Percentiles rank a stretch among this genome's conserved stretches.
These are phyloP conservation scores for Trematomus loennbergii DNA, from an alignment of 2,113 vertebrate genomes.

Conservation along the genomic window DNA sequence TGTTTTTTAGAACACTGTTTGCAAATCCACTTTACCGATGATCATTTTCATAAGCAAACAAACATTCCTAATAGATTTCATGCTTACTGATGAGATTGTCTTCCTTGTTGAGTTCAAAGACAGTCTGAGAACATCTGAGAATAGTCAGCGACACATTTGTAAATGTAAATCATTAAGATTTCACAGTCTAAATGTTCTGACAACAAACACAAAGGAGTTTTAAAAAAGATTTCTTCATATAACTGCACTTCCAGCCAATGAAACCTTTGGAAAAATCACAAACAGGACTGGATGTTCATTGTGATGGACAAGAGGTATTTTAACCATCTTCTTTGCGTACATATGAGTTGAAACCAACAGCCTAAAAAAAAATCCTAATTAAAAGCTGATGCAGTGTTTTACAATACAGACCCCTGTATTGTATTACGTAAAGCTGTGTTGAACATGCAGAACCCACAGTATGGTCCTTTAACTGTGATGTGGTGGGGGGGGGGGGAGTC, in stretches of 20 bases:
- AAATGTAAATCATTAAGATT: conserved; percentile 3
- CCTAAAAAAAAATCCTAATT: neutral
- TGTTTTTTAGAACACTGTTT: neutral
- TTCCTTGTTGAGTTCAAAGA: conserved; percentile 23
- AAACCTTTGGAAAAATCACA: conserved; percentile 7
- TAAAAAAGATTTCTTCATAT: neutral
- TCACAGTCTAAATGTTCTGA: conserved; percentile 7
- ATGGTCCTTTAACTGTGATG: neutral
- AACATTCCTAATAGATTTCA: neutral
- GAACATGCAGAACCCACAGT: conserved; percentile 7
- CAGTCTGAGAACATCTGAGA: neutral
- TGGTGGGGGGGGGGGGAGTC: neutral
- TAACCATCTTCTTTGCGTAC: neutral
- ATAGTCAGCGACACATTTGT: neutral
- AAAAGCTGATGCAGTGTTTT: conserved; percentile 2
- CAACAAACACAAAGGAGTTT: conserved; percentile 18
- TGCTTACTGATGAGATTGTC: neutral
- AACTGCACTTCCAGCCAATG: conserved; percentile 2
- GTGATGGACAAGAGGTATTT: conserved; percentile 1
- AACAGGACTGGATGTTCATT: neutral
- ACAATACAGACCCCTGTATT: neutral
- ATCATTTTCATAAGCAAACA: neutral
- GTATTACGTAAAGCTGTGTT: conserved; percentile 4
- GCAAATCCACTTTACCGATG: neutral
- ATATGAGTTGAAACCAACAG: neutral